Conservation (phyloP, 1,140 invertebrate genomes). For the Lepidurus packardi region DNA sequence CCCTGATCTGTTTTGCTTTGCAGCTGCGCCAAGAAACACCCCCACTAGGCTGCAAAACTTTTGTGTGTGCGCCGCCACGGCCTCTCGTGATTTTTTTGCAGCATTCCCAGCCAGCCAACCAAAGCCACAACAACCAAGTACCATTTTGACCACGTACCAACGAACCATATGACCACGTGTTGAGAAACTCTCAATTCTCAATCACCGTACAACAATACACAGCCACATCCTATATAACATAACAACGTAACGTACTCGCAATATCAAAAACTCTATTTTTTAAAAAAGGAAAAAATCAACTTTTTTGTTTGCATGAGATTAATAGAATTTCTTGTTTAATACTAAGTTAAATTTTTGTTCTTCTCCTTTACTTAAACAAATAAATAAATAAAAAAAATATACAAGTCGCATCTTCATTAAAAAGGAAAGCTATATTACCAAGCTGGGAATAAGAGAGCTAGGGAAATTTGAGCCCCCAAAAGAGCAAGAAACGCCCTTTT, state of each 20-base stretch:
- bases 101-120: slow-evolving; percentile 11
- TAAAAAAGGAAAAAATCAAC: neutral
- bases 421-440: too few relatives aligned
- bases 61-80: neutral
- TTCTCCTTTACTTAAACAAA: neutral
- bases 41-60: neutral
- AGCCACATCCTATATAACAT: slow-evolving; percentile 18
- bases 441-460: too few relatives aligned
- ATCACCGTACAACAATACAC: slow-evolving; percentile 20
- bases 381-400: neutral
- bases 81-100: neutral
- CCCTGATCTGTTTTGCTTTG: neutral
- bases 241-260: slow-evolving; percentile 4
- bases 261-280: neutral
- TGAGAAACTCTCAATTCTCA: slow-evolving; percentile 5
- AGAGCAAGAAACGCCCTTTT: neutral
- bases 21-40: slow-evolving; percentile 16
- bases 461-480: neutral
- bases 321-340: too few relatives aligned
- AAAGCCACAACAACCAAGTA: slow-evolving; percentile 21
- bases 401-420: neutral
- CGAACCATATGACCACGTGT: neutral
- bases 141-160: neutral
- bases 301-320: too few relatives aligned
- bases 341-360: neutral